Conservation (phyloP, 2,113 vertebrate species). For the Melanerpes formicivorus region DNA sequence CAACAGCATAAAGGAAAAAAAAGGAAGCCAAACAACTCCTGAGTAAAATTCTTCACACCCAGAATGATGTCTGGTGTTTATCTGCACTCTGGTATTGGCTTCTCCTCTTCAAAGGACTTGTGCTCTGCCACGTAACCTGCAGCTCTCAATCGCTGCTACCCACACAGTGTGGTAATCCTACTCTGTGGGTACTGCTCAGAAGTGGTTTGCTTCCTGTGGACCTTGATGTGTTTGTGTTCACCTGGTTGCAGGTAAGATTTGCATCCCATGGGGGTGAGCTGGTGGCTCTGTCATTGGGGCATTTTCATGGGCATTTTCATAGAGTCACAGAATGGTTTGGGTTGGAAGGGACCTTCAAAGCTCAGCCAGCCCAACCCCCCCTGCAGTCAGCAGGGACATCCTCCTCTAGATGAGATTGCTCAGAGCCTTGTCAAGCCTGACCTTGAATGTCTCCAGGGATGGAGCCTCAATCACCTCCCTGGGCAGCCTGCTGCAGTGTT, state of each 20-base stretch:
- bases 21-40: neutral
- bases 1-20: neutral
- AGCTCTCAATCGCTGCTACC: neutral
- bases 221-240: neutral
- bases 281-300: neutral
- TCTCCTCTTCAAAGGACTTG: neutral
- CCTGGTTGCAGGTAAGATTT: neutral
- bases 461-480: too few relatives aligned
- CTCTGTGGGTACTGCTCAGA: rapidly evolving
- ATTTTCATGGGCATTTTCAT: neutral
- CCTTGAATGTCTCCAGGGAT: too few relatives aligned
- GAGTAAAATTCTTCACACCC: neutral
- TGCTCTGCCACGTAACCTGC: neutral
- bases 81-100: neutral
- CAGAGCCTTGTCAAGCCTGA: too few relatives aligned
- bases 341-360: too few relatives aligned
- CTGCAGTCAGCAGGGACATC: too few relatives aligned
- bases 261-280: neutral
- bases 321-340: too few relatives aligned
- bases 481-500: too few relatives aligned
- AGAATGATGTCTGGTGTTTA: neutral
- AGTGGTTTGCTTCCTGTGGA: neutral
- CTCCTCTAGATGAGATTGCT: too few relatives aligned
- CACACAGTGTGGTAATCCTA: rapidly evolving
- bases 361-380: too few relatives aligned